Percentiles rank a stretch among this genome's conserved stretches.
These are phyloP conservation scores for Eulemur rufifrons DNA, from an alignment of 2,113 vertebrate species.

Conservation along the genomic window DNA sequence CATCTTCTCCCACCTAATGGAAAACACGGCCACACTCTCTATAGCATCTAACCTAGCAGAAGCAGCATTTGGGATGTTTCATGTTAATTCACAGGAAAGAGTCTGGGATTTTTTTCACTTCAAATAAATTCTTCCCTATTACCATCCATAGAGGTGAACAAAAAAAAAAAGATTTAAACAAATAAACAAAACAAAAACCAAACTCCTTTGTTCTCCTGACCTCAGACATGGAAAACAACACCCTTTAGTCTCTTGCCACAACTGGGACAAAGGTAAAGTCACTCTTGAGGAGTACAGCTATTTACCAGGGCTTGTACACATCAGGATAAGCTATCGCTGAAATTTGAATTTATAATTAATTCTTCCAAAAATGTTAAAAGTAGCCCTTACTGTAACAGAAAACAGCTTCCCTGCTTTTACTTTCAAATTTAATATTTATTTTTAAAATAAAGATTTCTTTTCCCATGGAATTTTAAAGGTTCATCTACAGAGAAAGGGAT, in stretches of 20 bases:
- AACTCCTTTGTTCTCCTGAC: neutral
- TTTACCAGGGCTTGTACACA: neutral
- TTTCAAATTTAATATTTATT: constrained; percentile 1
- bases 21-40: neutral
- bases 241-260: neutral
- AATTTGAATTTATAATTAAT: constrained; percentile 32
- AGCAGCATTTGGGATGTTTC: neutral
- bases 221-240: neutral
- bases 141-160: neutral
- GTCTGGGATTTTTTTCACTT: neutral
- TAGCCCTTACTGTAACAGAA: neutral
- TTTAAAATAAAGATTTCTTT: constrained; percentile 11
- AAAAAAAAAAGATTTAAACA: neutral
- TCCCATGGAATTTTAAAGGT: neutral
- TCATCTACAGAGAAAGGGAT: neutral
- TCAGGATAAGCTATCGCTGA: neutral
- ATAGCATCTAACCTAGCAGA: neutral
- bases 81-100: neutral
- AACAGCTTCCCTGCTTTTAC: constrained; percentile 1
- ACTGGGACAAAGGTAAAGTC: neutral
- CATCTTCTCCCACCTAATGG: neutral
- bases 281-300: neutral
- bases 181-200: neutral
- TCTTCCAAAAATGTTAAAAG: neutral
- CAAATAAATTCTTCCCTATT: constrained; percentile 8